A percentile compares a stretch with the other conserved stretches of the same genome.
phyloP scores from a whole-genome alignment of 2,888 invertebrate genomes.

The Alviniconcha strummeri region DNA sequence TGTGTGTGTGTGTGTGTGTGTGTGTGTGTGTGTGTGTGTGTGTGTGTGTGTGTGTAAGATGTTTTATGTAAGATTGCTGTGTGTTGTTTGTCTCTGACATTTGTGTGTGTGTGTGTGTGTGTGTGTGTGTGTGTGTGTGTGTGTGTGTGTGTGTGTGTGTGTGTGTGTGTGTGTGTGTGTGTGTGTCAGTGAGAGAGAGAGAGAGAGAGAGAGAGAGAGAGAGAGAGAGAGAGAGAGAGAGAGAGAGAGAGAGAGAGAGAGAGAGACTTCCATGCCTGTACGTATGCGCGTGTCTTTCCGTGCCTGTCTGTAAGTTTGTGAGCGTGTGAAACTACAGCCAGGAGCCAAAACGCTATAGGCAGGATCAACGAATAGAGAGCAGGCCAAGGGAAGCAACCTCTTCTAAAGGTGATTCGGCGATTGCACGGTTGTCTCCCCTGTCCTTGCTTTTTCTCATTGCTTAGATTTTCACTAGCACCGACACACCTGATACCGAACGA shows the following conservation, averaged over 20 bases:
- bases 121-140: neutral
- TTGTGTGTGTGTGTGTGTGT: too few relatives aligned
- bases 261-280: neutral
- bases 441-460: too few relatives aligned
- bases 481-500: neutral
- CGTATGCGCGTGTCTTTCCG: neutral
- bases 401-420: too few relatives aligned
- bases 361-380: neutral
- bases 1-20: neutral
- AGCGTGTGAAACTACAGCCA: neutral
- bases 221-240: too few relatives aligned
- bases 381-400: too few relatives aligned
- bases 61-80: neutral
- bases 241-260: neutral
- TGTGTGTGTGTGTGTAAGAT: neutral
- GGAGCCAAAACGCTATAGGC: neutral
- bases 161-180: neutral
- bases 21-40: neutral
- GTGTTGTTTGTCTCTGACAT: neutral
- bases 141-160: neutral
- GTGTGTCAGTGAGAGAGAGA: neutral
- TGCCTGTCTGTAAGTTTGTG: neutral
- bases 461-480: neutral
- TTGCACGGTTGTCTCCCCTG: too few relatives aligned
- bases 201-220: neutral